A percentile compares a stretch with the other conserved stretches of the same genome.
Evolutionary conservation across 2,888 invertebrate species (phyloP).

Genomic region (Tetramorium bicarinatum): DNA sequence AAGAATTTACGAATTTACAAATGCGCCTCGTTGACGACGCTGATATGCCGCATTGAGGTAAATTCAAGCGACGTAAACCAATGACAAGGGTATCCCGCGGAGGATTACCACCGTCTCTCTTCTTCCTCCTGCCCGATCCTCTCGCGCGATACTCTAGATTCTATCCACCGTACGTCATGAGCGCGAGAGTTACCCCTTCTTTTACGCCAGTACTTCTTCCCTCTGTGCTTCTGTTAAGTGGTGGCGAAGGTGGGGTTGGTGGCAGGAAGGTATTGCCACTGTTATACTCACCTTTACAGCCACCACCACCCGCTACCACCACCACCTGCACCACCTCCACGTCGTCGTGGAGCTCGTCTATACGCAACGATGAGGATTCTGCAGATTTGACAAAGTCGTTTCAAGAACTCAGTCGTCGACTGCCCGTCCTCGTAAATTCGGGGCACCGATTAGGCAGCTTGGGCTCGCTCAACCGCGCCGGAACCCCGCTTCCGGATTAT

Average conservation of each 20-base stretch:
- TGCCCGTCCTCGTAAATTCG: slow-evolving; percentile 76
- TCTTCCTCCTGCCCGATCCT: slow-evolving; percentile 56
- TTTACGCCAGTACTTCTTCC: slow-evolving; percentile 64
- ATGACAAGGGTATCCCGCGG: slow-evolving; percentile 75
- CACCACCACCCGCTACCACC: slow-evolving; percentile 63
- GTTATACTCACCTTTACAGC: slow-evolving; percentile 69
- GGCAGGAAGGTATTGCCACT: slow-evolving; percentile 46
- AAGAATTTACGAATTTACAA: neutral
- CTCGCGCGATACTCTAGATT: slow-evolving; percentile 73
- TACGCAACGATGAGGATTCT: slow-evolving; percentile 80
- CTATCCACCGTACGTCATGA: slow-evolving; percentile 74
- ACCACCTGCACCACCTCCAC: slow-evolving; percentile 55
- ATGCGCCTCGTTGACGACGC: slow-evolving; percentile 66
- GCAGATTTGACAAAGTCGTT: slow-evolving; percentile 85
- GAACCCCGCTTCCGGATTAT: slow-evolving; percentile 32
- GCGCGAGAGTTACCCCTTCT: slow-evolving; percentile 72
- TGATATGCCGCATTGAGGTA: slow-evolving; percentile 80
- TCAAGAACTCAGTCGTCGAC: slow-evolving; percentile 81
- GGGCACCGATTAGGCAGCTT: slow-evolving; percentile 55
- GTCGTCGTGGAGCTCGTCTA: slow-evolving; percentile 65
- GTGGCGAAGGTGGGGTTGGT: slow-evolving; percentile 54
- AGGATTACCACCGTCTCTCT: slow-evolving; percentile 79
- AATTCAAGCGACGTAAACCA: slow-evolving; percentile 74
- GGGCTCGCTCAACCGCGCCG: slow-evolving; percentile 13
- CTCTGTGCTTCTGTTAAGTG: slow-evolving; percentile 73